Evolutionary conservation across 2,797 vertebrate genomes (phyloP), one percentile per base, ranked within the genome.

Genomic region (Cetoscarus ocellatus): DNA sequence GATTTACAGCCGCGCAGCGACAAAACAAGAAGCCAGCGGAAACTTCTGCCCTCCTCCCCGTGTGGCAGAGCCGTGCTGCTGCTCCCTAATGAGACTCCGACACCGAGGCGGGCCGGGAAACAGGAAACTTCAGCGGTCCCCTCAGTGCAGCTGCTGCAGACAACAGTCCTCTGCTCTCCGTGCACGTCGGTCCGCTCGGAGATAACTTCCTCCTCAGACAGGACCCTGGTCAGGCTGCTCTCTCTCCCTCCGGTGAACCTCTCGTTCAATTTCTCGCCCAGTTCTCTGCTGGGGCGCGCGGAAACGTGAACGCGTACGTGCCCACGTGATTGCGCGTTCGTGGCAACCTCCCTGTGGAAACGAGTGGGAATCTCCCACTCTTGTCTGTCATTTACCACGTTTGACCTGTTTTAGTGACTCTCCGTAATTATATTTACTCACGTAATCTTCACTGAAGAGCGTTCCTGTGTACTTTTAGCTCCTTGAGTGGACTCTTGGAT

Each of bases 31-130:
- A 88, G 53, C 76, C 75, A 83, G 87, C 82, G 84, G 81, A 90
- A 93, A 94, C 92, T 94, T 94, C 88, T 91, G 80, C 61, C 69
- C 74, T 83, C 70, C 80, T 85, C 68, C 66, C 79, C 69, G 81
- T 68, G 71, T 52, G 77, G 72, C 75, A 73, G 75, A 47, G 51
- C 44, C 63, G 70, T 11, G 64, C 36, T 66, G 72, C 77, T 69
- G 71, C 63, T 82, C 54, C 70, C 59, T 48, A 12, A 34, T 27
- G 40, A 68, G 86, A 76, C 66, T 58, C 48, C 12, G 40, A 19
- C n/a, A 6, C 40, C 70, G 0, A 3, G 38, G 19, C 47, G 12
- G 38, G 6, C 45, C 67, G 3, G 34, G 7, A 11, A 34, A 2
- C 50, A 10, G 14, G 3, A 48, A 51, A 69, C 67, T 75, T 70